Percentiles rank a stretch among this genome's conserved stretches.
phyloP scores from a whole-genome alignment of 2,888 invertebrate species.

The Azorinus chamasolen region DNA sequence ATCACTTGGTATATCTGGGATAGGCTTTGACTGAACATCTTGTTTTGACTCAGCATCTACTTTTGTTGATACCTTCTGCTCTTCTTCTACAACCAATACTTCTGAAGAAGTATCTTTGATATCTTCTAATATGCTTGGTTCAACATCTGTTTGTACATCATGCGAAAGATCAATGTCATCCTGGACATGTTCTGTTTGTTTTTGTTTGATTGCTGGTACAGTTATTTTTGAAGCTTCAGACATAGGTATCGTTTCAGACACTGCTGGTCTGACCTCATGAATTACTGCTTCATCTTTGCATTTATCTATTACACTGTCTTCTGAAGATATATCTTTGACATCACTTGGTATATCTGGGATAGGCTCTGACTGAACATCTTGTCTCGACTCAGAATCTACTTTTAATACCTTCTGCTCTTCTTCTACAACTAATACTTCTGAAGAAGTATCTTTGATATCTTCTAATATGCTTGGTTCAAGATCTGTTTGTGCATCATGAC shows the following conservation, averaged over 20 bases:
- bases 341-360: background rate
- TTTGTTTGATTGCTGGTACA: too few relatives aligned
- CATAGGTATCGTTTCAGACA: slow-evolving; percentile 6
- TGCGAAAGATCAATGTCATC: too few relatives aligned
- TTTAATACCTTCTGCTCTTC: background rate
- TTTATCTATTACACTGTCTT: slow-evolving; percentile 9
- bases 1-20: background rate
- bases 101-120: slow-evolving; percentile 11
- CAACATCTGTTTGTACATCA: too few relatives aligned
- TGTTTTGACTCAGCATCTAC: too few relatives aligned
- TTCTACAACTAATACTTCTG: slow-evolving; percentile 7
- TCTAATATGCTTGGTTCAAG: background rate
- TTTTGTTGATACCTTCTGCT: background rate
- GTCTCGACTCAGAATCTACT: too few relatives aligned
- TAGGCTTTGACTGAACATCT: too few relatives aligned
- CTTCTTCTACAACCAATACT: background rate
- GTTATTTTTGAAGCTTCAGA: too few relatives aligned
- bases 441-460: background rate
- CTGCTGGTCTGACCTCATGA: slow-evolving; percentile 5
- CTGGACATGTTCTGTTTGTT: background rate
- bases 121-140: background rate
- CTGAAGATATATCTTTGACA: background rate
- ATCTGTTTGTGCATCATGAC: too few relatives aligned
- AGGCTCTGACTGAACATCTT: too few relatives aligned
- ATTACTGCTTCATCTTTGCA: background rate